A percentile compares a stretch with the other conserved stretches of the same genome.
Evolutionary conservation across 2,888 invertebrate genomes (phyloP).

Genomic region (Noctua janthina): DNA sequence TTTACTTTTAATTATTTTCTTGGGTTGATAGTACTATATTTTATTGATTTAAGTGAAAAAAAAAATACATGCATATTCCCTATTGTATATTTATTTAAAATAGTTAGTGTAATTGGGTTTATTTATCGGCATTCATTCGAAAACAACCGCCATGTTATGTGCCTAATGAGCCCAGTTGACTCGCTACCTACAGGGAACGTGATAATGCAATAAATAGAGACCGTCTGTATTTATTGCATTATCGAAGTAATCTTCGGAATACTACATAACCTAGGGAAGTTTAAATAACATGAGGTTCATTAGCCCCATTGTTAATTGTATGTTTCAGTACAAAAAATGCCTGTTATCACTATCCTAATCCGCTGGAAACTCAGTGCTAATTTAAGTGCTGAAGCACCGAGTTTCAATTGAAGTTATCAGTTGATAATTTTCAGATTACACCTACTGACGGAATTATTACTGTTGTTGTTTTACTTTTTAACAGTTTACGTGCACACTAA

Average conservation of each 20-base stretch:
- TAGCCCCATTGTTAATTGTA: background rate
- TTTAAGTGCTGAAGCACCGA: background rate
- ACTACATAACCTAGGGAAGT: background rate
- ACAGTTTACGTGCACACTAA: background rate
- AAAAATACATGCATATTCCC: no score
- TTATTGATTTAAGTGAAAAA: no score
- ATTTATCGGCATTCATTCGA: slow-evolving; percentile 18
- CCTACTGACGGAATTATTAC: background rate
- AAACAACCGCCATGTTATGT: slow-evolving; percentile 9
- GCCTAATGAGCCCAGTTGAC: slow-evolving; percentile 24
- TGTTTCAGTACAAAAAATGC: background rate
- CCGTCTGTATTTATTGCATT: background rate
- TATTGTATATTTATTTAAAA: slow-evolving; percentile 26
- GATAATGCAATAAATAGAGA: background rate
- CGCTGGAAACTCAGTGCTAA: background rate
- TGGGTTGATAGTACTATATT: no score
- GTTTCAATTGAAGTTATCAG: background rate
- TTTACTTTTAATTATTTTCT: no score
- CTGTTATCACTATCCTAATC: background rate
- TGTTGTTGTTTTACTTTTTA: background rate
- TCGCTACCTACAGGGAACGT: slow-evolving; percentile 10
- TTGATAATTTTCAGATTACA: background rate
- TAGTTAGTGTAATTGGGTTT: slow-evolving; percentile 19
- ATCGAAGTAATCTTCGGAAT: background rate
- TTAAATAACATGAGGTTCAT: background rate